Base-by-base conservation (phyloP, 2,113 vertebrate genomes). In the Collichthys lucidus region DNA sequence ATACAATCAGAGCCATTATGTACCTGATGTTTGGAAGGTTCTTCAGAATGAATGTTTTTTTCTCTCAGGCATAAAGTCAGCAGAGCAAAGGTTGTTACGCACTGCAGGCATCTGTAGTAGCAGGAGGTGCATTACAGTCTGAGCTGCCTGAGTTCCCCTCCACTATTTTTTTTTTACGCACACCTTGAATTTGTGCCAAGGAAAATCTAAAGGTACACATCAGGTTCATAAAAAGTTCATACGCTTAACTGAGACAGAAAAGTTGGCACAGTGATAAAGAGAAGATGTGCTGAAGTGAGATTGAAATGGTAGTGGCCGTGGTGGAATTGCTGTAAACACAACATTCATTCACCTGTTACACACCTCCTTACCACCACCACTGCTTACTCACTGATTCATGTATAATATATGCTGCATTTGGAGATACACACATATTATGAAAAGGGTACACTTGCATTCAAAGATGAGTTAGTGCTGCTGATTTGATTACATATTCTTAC, bases 141-240 rank as follows among this genome's bases (percentile, higher is more conserved):
- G 22, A 70, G 19, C 75, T 24, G 55, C 3, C 66, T 14, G 55
- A 73, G 44, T 66, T 67, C 42, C 49, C 63, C 53, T 81, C 67
- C 47, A 75, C 65, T 71, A 42, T 49, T 72, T 59, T 40, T 71
- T 59, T 40, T 40, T 63, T 65, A 80, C 65, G 31, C 62, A 73
- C 35, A 47, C 64, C 42, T 80, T 81, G 69, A 89, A 81, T 79
- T 78, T 55, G 42, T 67, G 87, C 77, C 73, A 59, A 71, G 52
- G 2, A 20, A 67, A 71, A 62, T 65, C 62, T 74, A n/a, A 77
- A 80, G 63, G 72, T 70, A 85, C 82, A 82, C 70, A 78, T 62
- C 53, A 79, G 79, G 82, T 77, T 74, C 77, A 69, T 85, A 59
- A 72, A 73, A 86, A 65, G 73, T 87, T 85, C 57, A 74, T 22